Conservation (phyloP, 1,140 invertebrate species). For the roundworm (Caenorhabditis elegans) region DNA sequence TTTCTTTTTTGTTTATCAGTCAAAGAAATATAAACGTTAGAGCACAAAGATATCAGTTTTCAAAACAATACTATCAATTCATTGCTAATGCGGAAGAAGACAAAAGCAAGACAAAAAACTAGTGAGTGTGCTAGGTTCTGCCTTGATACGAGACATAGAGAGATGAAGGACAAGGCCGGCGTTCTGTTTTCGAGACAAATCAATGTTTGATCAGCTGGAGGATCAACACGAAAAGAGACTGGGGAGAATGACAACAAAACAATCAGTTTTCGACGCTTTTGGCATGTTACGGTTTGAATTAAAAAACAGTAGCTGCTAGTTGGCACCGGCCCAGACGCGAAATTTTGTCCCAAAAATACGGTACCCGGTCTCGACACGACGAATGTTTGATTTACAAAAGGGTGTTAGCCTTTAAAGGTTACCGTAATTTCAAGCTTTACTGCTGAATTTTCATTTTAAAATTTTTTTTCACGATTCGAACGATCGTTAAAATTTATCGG, state of each 20-base stretch:
- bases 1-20: background rate
- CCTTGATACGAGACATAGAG: background rate
- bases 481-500: too few species aligned
- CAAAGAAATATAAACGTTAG: background rate
- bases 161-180: background rate
- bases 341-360: too few species aligned
- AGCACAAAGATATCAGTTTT: conserved; percentile 2
- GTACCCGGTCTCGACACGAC: too few species aligned
- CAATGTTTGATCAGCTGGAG: conserved; percentile 31
- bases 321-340: too few species aligned
- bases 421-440: too few species aligned
- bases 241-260: background rate
- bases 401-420: too few species aligned
- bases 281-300: too few species aligned
- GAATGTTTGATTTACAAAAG: too few species aligned
- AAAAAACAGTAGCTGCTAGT: too few species aligned
- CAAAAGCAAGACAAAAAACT: background rate
- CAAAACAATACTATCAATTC: conserved; percentile 8
- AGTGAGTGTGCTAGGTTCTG: background rate
- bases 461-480: too few species aligned
- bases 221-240: conserved; percentile 23
- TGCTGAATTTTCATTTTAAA: too few species aligned
- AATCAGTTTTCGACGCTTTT: background rate
- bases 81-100: background rate
- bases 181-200: conserved; percentile 28